Evolutionary conservation across 2,113 vertebrate species (phyloP), one percentile per base, ranked within the genome.

Genomic region (Cynoglossus semilaevis): DNA sequence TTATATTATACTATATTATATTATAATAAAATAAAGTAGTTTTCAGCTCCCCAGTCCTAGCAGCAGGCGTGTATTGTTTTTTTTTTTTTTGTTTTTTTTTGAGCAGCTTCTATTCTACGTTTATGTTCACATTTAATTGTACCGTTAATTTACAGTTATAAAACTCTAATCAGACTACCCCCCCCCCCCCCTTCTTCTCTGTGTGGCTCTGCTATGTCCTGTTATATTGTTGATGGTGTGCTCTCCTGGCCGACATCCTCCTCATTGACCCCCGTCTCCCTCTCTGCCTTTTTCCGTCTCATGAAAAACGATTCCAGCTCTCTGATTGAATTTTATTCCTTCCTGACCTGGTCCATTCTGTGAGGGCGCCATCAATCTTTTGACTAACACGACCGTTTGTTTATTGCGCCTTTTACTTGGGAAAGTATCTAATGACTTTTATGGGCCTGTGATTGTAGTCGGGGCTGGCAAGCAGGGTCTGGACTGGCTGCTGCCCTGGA

Each of bases 331-430:
- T 92, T 93, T 85, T 92, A 93, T 91, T 95, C 90, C 91, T 92
- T 92, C 93, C 92, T 93, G 94, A 91, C 89, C 91, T 85, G 83
- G 86, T 87, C 87, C 79, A 88, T 89, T 93, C 91, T 81, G 83
- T 56, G 83, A 87, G 88, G 86, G 84, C 89, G 88, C 90, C 91
- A 96, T 97, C 92, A 93, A 95, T 97, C 94, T 94, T 89, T 72
- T 48, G 86, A 74, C 92, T 94, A 94, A 95, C 91, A 80, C 82
- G 93, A 94, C 22, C 94, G 88, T 93, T 93, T 96, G 94, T 96
- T 98, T 96, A 94, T 91, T 90, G 66, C 76, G 60, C 57, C 69
- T 67, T 29, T 55, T 68, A 87, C 88, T 85, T 86, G 84, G 91
- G 89, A 91, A 91, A 88, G 89, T 87, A 91, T 87, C 86, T 88